phyloP scores from a whole-genome alignment of 1,140 invertebrate species.

The Macrobrachium nipponense region DNA sequence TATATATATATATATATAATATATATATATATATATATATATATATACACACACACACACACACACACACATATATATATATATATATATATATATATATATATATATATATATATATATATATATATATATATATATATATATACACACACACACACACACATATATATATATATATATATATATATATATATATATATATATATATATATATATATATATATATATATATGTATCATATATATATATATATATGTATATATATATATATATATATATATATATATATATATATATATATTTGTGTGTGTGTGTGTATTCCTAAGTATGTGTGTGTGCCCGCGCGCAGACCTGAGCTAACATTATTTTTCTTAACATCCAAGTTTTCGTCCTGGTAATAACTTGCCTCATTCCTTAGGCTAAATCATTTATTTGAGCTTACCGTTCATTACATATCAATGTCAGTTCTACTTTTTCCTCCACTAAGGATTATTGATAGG shows the following conservation, averaged over 20 bases:
- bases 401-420: too few relatives aligned
- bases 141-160: constrained; percentile 19
- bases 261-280: neutral
- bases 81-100: constrained; percentile 15
- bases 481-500: too few relatives aligned
- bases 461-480: too few relatives aligned
- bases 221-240: constrained; percentile 18
- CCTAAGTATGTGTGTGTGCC: neutral
- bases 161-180: constrained; percentile 26
- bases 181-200: constrained; percentile 28
- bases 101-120: constrained; percentile 33
- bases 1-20: neutral
- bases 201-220: constrained; percentile 25
- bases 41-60: too few relatives aligned
- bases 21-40: neutral
- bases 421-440: too few relatives aligned
- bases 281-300: neutral
- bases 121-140: constrained; percentile 24
- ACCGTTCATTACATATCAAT: too few relatives aligned
- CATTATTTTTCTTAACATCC: too few relatives aligned
- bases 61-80: too few relatives aligned
- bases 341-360: too few relatives aligned
- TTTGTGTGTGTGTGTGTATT: neutral
- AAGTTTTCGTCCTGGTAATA: too few relatives aligned
- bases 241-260: neutral